Conservation (phyloP, 2,888 invertebrate genomes). For the Hartigia nigra region DNA sequence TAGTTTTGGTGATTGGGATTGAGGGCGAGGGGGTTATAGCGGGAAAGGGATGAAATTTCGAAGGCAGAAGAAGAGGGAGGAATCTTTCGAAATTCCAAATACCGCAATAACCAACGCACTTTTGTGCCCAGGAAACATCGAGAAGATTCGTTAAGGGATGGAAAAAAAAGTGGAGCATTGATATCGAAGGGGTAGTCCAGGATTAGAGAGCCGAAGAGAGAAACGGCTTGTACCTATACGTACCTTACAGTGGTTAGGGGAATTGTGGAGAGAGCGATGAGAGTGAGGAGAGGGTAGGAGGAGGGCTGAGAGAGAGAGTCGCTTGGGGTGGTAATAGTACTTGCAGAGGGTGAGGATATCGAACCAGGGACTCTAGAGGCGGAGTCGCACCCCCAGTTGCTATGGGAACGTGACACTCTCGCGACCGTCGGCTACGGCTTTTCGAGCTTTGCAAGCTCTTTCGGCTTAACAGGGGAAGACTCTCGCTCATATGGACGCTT, state of each 20-base stretch:
- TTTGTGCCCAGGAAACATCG: not conserved
- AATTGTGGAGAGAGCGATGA: slow-evolving; percentile 16
- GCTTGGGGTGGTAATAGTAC: slow-evolving; percentile 23
- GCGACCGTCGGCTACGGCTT: slow-evolving; percentile 26
- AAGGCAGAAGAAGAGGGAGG: too few species aligned
- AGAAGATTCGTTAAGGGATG: not conserved
- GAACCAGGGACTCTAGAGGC: slow-evolving; percentile 61
- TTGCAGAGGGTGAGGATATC: slow-evolving; percentile 55
- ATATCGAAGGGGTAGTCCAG: not conserved
- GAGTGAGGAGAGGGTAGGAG: slow-evolving; percentile 17
- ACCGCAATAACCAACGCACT: not conserved
- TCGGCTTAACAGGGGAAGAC: slow-evolving; percentile 30
- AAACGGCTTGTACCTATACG: not conserved
- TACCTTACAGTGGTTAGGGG: not conserved
- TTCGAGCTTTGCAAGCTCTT: slow-evolving; percentile 58
- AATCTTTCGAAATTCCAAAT: not conserved
- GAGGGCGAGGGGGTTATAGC: not conserved
- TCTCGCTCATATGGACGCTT: slow-evolving; percentile 11
- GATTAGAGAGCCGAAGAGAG: not conserved
- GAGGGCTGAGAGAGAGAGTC: slow-evolving; percentile 30
- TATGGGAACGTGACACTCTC: slow-evolving; percentile 64
- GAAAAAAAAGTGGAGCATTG: not conserved
- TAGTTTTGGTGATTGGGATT: too few species aligned
- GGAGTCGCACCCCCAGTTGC: slow-evolving; percentile 60
- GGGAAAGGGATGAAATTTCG: not conserved